These are phyloP conservation scores for Ibidorhyncha struthersii DNA, from an alignment of 2,113 vertebrate species.

Conservation along the genomic window DNA sequence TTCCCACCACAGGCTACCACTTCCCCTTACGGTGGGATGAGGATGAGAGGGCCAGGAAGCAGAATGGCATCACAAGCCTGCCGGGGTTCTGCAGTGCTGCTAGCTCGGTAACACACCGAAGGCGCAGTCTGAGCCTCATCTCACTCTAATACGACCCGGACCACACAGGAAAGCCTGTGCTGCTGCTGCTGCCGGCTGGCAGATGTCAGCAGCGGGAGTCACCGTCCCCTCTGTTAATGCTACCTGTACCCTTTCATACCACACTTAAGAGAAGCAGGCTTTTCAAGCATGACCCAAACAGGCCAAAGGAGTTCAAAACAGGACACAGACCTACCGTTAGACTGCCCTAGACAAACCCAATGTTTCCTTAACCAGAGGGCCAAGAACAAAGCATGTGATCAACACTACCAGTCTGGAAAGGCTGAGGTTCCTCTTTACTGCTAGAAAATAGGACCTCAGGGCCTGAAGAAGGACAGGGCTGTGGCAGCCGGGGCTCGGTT, in stretches of 20 bases:
- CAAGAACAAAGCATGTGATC: background rate
- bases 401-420: background rate
- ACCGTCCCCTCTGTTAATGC: background rate
- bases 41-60: background rate
- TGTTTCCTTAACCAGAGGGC: background rate
- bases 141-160: background rate
- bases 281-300: background rate
- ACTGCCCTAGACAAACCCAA: background rate
- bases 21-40: background rate
- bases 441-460: background rate
- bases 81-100: background rate
- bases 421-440: background rate
- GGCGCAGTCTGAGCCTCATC: background rate
- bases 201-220: background rate
- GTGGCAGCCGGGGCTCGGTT: background rate
- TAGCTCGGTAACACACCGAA: too few species aligned
- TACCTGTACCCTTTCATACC: rapidly evolving
- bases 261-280: rapidly evolving
- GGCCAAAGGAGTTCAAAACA: background rate
- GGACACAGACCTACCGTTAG: background rate
- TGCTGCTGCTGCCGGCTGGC: background rate
- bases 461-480: background rate
- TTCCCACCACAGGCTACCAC: background rate
- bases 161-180: background rate
- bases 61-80: background rate